These are phyloP conservation scores for Caretta caretta DNA, from an alignment of 2,113 vertebrate species.

Conservation along the genomic window DNA sequence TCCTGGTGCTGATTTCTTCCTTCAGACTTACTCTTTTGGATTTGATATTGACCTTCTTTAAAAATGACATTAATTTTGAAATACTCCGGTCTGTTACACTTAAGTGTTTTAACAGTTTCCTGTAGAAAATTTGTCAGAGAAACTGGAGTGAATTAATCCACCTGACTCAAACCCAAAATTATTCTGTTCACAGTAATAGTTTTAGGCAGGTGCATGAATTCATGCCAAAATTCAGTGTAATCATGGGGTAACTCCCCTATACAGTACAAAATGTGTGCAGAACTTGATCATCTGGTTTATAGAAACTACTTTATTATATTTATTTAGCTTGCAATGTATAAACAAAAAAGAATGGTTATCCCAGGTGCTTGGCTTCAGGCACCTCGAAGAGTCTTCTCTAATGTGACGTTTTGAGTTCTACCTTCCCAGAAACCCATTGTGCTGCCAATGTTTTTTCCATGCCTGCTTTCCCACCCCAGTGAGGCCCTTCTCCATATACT, in stretches of 20 bases:
- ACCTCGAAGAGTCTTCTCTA: background rate
- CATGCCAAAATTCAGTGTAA: background rate
- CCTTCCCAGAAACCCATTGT: background rate
- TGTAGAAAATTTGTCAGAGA: background rate
- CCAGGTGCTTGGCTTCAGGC: background rate
- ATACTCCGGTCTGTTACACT: background rate
- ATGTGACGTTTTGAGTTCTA: background rate
- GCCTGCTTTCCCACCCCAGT: background rate
- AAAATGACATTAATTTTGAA: background rate
- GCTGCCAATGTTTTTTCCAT: background rate
- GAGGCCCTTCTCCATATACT: background rate
- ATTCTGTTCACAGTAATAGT: rapidly evolving
- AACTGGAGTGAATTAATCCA: background rate
- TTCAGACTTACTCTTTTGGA: background rate
- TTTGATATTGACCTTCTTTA: background rate
- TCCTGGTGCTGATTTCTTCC: background rate
- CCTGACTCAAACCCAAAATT: background rate
- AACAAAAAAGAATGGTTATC: background rate
- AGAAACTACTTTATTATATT: background rate
- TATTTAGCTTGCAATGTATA: background rate
- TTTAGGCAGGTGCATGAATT: background rate
- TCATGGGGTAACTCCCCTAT: background rate
- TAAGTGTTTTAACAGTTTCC: rapidly evolving
- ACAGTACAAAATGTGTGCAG: background rate
- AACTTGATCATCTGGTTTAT: background rate